Evolutionary conservation across 2,888 invertebrate species (phyloP).

Genomic region (Cyclophora albipunctata): DNA sequence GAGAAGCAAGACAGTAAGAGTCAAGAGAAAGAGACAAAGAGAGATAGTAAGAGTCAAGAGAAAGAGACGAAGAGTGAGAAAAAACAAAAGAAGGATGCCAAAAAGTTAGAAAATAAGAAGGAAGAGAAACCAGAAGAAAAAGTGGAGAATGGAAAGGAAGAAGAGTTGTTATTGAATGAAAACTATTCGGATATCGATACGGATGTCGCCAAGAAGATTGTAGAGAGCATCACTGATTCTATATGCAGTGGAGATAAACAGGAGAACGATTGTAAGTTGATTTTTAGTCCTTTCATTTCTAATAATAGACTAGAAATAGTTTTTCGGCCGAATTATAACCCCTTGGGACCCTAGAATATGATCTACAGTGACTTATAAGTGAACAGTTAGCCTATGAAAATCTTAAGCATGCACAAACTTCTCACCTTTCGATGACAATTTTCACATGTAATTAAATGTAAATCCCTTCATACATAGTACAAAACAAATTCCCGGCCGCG

Average conservation of each 20-base stretch:
- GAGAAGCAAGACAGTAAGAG: conserved; percentile 41
- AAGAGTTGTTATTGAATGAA: conserved; percentile 57
- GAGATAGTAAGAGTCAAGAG: conserved; percentile 40
- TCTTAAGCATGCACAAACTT: too few relatives aligned
- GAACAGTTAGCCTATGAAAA: too few relatives aligned
- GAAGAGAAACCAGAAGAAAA: conserved; percentile 37
- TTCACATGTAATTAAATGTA: too few relatives aligned
- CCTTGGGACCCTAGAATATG: too few relatives aligned
- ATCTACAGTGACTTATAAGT: too few relatives aligned
- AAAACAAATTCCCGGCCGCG: too few relatives aligned
- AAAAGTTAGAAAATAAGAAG: conserved; percentile 37
- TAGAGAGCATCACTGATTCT: conserved; percentile 89
- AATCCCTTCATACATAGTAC: too few relatives aligned
- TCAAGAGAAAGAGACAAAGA: conserved; percentile 28
- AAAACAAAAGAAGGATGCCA: conserved; percentile 41
- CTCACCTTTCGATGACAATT: too few relatives aligned
- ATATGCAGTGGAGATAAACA: conserved; percentile 83
- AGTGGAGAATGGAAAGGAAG: conserved; percentile 40
- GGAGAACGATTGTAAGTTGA: conserved; percentile 76
- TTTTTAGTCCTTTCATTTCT: not conserved
- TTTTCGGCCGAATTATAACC: too few relatives aligned
- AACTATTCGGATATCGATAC: conserved; percentile 78
- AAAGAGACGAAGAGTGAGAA: conserved; percentile 13
- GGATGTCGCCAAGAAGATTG: conserved; percentile 93
- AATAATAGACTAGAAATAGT: too few relatives aligned